Base-by-base conservation (phyloP, 1,140 invertebrate species). In the Drosophila tani region DNA sequence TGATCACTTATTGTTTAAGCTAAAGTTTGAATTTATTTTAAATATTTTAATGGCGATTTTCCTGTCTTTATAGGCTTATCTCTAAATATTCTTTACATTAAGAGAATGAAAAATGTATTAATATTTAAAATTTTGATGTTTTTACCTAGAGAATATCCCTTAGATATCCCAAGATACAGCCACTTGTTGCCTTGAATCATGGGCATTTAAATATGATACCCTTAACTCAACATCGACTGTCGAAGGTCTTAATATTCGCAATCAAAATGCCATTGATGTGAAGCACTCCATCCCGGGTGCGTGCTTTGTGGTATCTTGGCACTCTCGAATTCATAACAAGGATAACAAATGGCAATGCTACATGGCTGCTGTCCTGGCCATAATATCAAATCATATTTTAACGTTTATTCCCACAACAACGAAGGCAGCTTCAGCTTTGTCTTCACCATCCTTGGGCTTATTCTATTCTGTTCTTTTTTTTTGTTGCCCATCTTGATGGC, bases 331-430 rank as follows among this genome's bases (percentile, higher is more conserved):
- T 79, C 82, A 82, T 86, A 75, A 82, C 76, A 68, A 82, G 79
- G 75, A 85, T 85, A 85, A 85, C 82, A 82, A 85, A 85, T 86
- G 82, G 64, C 62, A 79, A 71, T 67, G 79, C 82, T 86, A 85
- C 82, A 85, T 85, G 82, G 57, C 75, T 78, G 65, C 62, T 75
- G 65, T 71, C 79, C 57, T 63, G 82, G 67, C 73, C 82, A 75
- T 85, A 86, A 85, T 86, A 85, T 82, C 75, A 85, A 85, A 85
- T 86, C 82, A 85, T 85, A 85, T 85, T 81, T 85, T 75, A 75
- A 85, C 82, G 75, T 85, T 81, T 77, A 74, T 68, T 57, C 56
- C 58, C 51, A 63, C 75, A 58, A 64, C 64, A 70, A 57, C 56
- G 45, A 35, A 12, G n/a, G 24, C 43, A 9, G 19, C 38, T 12